A percentile compares a stretch with the other conserved stretches of the same genome.
Evolutionary conservation across 2,797 vertebrate species (phyloP).

Genomic region (Smutsia gigantea): DNA sequence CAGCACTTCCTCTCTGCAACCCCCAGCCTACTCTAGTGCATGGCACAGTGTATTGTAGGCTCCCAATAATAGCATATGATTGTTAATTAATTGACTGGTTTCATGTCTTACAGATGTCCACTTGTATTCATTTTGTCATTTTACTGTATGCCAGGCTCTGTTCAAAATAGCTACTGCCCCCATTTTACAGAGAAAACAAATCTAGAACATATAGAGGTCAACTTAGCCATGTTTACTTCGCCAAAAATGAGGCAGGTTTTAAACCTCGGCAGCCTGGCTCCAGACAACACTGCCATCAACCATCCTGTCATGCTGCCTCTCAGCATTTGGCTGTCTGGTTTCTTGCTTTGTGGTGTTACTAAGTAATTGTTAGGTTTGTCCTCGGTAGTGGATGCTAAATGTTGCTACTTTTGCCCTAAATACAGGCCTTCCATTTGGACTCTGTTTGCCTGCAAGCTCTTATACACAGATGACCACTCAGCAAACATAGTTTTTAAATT

Average conservation of each 20-base stretch:
- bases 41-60: background rate
- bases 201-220: background rate
- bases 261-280: background rate
- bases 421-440: background rate
- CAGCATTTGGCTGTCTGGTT: background rate
- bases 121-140: background rate
- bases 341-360: background rate
- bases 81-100: background rate
- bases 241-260: background rate
- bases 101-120: background rate
- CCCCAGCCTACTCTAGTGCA: background rate
- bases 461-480: background rate
- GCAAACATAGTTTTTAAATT: background rate
- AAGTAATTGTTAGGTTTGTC: background rate
- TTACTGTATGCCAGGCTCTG: background rate
- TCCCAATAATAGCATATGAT: background rate
- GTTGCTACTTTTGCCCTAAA: background rate
- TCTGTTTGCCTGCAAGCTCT: background rate
- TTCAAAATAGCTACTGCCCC: background rate
- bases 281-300: background rate
- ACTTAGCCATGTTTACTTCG: background rate
- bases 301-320: background rate
- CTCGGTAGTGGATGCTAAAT: background rate
- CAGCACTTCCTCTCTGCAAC: background rate
- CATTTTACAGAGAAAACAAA: conserved; percentile 33